Base-by-base conservation (phyloP, 1,140 invertebrate species). In the Procambarus virginalis region DNA sequence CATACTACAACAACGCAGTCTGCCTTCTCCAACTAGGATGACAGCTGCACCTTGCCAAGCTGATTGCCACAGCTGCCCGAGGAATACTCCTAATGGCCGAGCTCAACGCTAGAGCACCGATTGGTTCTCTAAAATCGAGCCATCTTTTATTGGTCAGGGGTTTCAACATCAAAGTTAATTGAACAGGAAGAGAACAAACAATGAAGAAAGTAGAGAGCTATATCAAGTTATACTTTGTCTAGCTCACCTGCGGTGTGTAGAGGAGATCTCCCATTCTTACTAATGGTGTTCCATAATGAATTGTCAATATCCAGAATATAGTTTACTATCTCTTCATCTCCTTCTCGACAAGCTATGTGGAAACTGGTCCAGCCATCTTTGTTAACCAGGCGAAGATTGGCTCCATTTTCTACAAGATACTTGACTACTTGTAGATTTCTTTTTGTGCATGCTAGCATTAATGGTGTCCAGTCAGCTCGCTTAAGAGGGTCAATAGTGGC, bases 341-440 rank as follows among this genome's bases (percentile, higher is more conserved):
- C 96, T 93, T 95, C 94, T 92, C 96, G 94, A 82, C 94, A 94
- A 77, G 96, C 95, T 73, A 97, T 93, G 92, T 96, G 95, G 92
- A 96, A 94, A 78, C 95, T 93, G 48, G 95, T 96, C 96, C 96
- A 97, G 0, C 96, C 96, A 94, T 97, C 96, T 94, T 96, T 96
- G 92, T 97, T 97, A 76, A 92, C 91, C 46, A 95, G 93, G 86
- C 93, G 92, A 12, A 94, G 92, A 92, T 95, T 92, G 9, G 96
- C 95, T 5, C 94, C 94, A 86, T 94, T 92, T 20, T 94, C 85
- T 2, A 96, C 90, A 48, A 97, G 93, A 2, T 93, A 58, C 68
- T 94, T 80, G 20, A 96, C 93, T 82, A 95, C 93, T 55, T 94
- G 80, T 70, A 93, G 90, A 75, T 93, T 93, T 79, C 91, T 92